Evolutionary conservation across 2,888 invertebrate species (phyloP), one percentile per base, ranked within the genome.

Genomic region (Drosophila kambysellisi): DNA sequence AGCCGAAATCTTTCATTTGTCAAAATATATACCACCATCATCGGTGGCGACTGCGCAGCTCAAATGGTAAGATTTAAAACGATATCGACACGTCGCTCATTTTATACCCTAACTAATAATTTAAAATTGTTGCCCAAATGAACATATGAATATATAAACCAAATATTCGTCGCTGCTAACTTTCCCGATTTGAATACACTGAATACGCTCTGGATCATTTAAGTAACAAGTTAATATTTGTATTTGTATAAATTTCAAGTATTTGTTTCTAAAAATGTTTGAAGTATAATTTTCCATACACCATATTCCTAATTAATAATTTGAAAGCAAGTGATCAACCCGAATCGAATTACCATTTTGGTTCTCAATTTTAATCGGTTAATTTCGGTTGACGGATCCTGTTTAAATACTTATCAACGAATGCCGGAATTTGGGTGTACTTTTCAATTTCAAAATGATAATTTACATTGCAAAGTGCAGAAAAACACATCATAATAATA

Each of bases 21-120:
- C 77, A 82, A 74, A 86, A 81, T 88, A 82, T 91, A 92, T 88
- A 81, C 75, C 58, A 33, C 43, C 70, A 57, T 58, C 62, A 30
- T 35, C 57, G 46, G 43, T 41, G 43, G 64, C 71, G 66, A 73
- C 79, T 74, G 81, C 74, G 61, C 74, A 62, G 69, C 61, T 77
- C 46, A 39, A 80, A 77, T 61, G 70, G 68, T 64, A 64, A 74
- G 65, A 57, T 54, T 17, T 1, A 7, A 9, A 17, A 3, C 1
- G 6, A 11, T 29, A 17, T 15, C 9, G 6, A 25, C 5, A 7
- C 9, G 32, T 46, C 59, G 79, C 43, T 15, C 2, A 0, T 8
- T 25, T 9, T 0, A 62, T 87, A 17, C 88, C 8, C 83, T 82
- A 17, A 20, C 37, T 41, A 50, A 0, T 11, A n/a, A 32, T 17